These are phyloP conservation scores for Anabacerthia variegaticeps DNA, from an alignment of 2,797 vertebrate species.

Conservation along the genomic window DNA sequence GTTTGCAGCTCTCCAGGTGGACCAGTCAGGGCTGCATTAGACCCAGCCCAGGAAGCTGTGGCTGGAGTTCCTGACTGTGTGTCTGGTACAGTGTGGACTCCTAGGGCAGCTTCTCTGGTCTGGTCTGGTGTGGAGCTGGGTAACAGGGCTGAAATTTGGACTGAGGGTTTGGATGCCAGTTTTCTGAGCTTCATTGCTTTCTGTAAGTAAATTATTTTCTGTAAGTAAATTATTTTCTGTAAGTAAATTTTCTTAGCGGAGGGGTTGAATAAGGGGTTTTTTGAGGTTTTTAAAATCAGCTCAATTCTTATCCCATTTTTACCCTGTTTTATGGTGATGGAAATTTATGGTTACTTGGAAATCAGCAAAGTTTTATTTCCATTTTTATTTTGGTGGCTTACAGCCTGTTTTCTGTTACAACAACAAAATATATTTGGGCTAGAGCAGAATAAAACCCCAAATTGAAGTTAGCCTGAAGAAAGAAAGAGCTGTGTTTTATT, in stretches of 20 bases:
- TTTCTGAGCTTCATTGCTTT: neutral
- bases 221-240: conserved; percentile 22
- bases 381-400: conserved; percentile 13
- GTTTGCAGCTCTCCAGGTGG: neutral
- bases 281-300: neutral
- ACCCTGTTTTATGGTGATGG: neutral
- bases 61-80: accelerated
- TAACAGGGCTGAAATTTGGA: neutral
- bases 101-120: neutral
- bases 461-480: neutral
- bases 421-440: neutral
- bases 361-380: conserved; percentile 17
- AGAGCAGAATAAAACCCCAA: neutral
- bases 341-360: conserved; percentile 21
- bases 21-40: neutral
- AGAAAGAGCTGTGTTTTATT: neutral
- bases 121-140: neutral
- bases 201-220: conserved; percentile 15
- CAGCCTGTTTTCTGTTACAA: neutral
- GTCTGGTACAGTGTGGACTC: accelerated
- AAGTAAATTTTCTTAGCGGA: neutral
- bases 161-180: neutral
- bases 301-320: neutral
- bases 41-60: accelerated
- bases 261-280: neutral